Evolutionary conservation across 2,797 vertebrate species (phyloP).

Genomic region (Pangasius larnaudii): DNA sequence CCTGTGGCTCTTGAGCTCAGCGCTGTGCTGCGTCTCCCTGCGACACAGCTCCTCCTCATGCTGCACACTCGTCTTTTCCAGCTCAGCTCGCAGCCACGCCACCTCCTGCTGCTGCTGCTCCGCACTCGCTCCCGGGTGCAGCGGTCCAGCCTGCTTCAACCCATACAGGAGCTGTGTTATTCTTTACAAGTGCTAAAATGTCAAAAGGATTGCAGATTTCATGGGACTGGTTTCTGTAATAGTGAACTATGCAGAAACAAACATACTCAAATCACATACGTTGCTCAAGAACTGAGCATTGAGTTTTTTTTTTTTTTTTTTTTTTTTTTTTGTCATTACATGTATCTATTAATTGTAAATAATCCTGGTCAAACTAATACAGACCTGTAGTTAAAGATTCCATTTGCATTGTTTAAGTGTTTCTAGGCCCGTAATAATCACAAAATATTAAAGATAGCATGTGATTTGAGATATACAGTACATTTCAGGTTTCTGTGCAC

Average conservation of each 20-base stretch:
- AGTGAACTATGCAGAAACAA: neutral
- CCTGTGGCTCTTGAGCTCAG: constrained; percentile 88
- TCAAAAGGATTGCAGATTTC: neutral
- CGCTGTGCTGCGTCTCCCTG: constrained; percentile 84
- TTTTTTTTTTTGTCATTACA: neutral
- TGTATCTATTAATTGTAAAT: neutral
- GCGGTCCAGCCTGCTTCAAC: constrained; percentile 85
- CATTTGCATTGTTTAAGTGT: neutral
- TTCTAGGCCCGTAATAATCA: neutral
- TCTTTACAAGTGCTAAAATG: neutral
- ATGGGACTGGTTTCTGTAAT: neutral
- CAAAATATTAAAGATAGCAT: too few species aligned
- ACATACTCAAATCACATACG: neutral
- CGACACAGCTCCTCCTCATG: constrained; percentile 91
- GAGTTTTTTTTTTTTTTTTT: neutral
- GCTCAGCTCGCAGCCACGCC: constrained; percentile 86
- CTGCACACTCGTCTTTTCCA: constrained; percentile 91
- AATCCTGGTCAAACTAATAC: neutral
- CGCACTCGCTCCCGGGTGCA: constrained; percentile 77
- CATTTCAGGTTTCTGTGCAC: neutral
- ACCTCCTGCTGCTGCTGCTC: constrained; percentile 92
- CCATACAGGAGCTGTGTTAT: constrained; percentile 67
- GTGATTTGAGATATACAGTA: neutral
- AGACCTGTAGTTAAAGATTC: neutral
- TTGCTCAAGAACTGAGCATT: neutral